Base-by-base conservation (phyloP, 2,888 invertebrate genomes). In the Ganaspis brasiliensis region DNA sequence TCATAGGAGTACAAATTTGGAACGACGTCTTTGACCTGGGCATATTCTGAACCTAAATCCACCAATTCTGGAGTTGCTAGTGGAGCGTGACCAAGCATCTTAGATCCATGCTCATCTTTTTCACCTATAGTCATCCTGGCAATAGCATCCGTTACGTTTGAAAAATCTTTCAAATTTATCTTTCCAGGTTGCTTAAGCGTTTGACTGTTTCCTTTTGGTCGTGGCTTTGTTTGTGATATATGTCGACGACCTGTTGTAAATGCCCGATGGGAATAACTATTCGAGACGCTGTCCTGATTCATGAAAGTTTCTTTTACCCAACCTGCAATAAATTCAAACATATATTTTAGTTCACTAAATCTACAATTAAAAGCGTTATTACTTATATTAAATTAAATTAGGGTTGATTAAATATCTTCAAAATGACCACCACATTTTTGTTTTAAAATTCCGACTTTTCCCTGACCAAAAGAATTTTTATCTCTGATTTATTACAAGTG, bases 181-280 rank as follows among this genome's bases (percentile, higher is more conserved):
- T 97, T 97, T 76, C 97, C 97, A 16, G 97, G 97, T 94, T 97
- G 97, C 94, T 95, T 95, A 81, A 95, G 89, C 37, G 95, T 95
- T 90, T 95, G 95, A 83, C 95, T 95, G 81, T 93, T 94, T 73
- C 94, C 94, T 91, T 95, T 95, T 72, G 95, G 94, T 84, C 95
- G 92, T 12, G 93, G 94, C 91, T 94, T 95, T 86, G 92, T 93
- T 87, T 92, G 93, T 81, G 93, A 92, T 80, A 93, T 92, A 86
- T 93, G 94, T 72, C 95, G 92, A 79, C 95, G 92, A 31, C 95
- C 96, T 0, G 95, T 95, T 59, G 95, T 96, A 85, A 95, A 95
- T 14, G 95, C 95, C 88, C 95, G 94, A 81, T 94, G 94, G 21
- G 94, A 94, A 82, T 95, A 95, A 86, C 94, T 94, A 88, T 94